A percentile compares a stretch with the other conserved stretches of the same genome.
Conservation (phyloP, 2,888 invertebrate species). For the Coleophora deauratella region DNA sequence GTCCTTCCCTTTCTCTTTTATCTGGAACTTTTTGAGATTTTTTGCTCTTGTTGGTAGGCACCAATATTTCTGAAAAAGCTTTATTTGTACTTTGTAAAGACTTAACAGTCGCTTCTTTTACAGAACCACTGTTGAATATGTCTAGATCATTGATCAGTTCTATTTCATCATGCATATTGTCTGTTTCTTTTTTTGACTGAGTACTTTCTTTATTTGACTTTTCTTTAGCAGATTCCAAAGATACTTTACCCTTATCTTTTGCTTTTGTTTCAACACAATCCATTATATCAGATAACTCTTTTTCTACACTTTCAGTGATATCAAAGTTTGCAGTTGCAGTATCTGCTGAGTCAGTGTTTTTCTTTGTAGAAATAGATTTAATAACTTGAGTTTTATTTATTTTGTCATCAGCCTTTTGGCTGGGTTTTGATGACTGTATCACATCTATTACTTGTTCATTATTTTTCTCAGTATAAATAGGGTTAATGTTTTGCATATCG, state of each 20-base stretch:
- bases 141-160: slow-evolving; percentile 34
- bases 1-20: slow-evolving; percentile 37
- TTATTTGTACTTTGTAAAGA: slow-evolving; percentile 29
- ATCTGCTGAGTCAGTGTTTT: slow-evolving; percentile 58
- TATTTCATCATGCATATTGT: slow-evolving; percentile 3
- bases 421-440: background rate
- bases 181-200: slow-evolving; percentile 4
- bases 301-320: slow-evolving; percentile 59
- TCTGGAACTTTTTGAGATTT: slow-evolving; percentile 30
- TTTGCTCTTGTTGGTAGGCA: slow-evolving; percentile 28
- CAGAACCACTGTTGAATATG: slow-evolving; percentile 50
- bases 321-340: slow-evolving; percentile 48
- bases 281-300: slow-evolving; percentile 47
- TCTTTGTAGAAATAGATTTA: slow-evolving; percentile 38
- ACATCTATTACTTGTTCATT: too few species aligned
- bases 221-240: slow-evolving; percentile 5
- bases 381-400: background rate
- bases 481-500: too few species aligned
- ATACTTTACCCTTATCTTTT: slow-evolving; percentile 1
- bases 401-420: slow-evolving; percentile 9
- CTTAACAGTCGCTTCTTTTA: slow-evolving; percentile 39
- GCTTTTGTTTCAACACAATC: slow-evolving; percentile 28
- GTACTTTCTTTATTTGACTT: slow-evolving; percentile 5
- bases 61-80: slow-evolving; percentile 46
- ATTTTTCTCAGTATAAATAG: too few species aligned